A percentile compares a stretch with the other conserved stretches of the same genome.
These are phyloP conservation scores for Cataglyphis altisquamis DNA, from an alignment of 2,888 invertebrate species.

Conservation along the genomic window DNA sequence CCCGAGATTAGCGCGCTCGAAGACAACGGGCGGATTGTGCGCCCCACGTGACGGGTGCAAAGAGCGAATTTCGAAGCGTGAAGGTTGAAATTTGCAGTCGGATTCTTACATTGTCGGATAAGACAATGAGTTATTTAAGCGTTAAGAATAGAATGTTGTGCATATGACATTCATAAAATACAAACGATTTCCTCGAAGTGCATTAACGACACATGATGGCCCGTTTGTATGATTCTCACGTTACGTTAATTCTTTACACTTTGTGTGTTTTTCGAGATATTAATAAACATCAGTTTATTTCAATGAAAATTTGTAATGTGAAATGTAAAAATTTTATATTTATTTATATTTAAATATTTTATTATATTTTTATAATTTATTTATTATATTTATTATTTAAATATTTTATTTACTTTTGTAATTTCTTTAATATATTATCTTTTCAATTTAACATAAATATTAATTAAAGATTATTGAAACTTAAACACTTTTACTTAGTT, in stretches of 20 bases:
- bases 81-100: conserved; percentile 26
- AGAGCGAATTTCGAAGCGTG: conserved; percentile 38
- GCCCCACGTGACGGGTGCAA: conserved; percentile 39
- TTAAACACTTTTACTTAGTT: not conserved
- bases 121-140: conserved; percentile 39
- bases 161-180: not conserved
- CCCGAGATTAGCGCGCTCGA: conserved; percentile 30
- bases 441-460: not conserved
- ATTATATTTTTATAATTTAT: no score
- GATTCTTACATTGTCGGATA: conserved; percentile 33
- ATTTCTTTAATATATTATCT: not conserved
- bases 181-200: not conserved
- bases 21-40: conserved; percentile 21
- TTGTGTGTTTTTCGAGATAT: not conserved
- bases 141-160: conserved; percentile 19
- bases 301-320: not conserved
- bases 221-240: not conserved
- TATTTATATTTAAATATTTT: not conserved
- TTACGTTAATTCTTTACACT: not conserved
- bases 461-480: not conserved
- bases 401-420: not conserved
- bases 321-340: not conserved
- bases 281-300: not conserved
- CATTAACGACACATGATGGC: not conserved
- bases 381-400: not conserved